Base-by-base conservation (phyloP, 1,140 invertebrate species). In the Diachasma alloeum region DNA sequence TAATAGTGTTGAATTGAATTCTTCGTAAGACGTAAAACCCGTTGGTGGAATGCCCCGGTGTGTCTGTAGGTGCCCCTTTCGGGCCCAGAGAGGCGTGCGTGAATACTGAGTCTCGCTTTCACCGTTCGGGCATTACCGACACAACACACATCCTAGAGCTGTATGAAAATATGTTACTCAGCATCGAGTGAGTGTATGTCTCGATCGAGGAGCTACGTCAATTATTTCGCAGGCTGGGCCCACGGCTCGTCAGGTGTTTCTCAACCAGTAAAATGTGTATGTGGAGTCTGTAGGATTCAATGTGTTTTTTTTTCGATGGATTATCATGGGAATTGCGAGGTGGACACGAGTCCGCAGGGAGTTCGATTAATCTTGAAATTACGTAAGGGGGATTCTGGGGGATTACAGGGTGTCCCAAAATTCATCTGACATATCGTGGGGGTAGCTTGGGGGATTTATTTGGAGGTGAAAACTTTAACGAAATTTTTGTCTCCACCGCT, bases 181-280 rank as follows among this genome's bases (percentile, higher is more conserved):
- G 24, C 11, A 63, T 63, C 2, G 24, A 63, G 13, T 63, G 24
- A 26, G 24, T 63, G 13, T 63, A 6, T 13, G 9, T 26, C 8
- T 31, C 9, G 59, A 26, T 9, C 3, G 2, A 4, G 3, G 9
- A 63, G 36, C 10, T 69, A 76, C 74, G 71, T 76, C 78, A 76
- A 79, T 79, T 79, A 79, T 79, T 79, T 74, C 39, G 74, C 72
- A 46, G 72, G 39, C 26, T 59, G 24, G 59, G 24, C 24, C 59
- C 19, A 26, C 59, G 24, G 2, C 53, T 78, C 66, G 37, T 59
- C 56, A 46, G 56, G 72, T 74, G 11, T 78, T 75, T 75, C 48
- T 37, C 72, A 78, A 78, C 6, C 42, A 26, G 59, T 24, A 63
- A 63, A 24, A 63, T 26, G 13, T 63, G 22, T 26, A 15, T 31